Percentiles rank a stretch among this genome's conserved stretches.
Conservation (phyloP, 2,797 vertebrate genomes). For the Pangasius krempfi region DNA sequence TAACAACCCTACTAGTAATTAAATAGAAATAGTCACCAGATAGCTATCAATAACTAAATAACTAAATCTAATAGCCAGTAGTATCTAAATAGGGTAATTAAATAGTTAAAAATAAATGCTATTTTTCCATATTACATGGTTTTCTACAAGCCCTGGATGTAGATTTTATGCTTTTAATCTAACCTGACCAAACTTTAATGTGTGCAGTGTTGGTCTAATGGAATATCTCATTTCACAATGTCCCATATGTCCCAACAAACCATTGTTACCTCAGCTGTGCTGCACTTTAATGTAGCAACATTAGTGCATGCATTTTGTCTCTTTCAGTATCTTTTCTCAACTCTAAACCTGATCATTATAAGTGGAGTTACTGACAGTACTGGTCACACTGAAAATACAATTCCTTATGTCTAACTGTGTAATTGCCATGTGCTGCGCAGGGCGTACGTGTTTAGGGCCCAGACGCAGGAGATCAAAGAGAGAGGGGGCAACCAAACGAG, state of each 20-base stretch:
- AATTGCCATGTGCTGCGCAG: conserved; percentile 63
- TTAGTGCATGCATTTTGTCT: neutral
- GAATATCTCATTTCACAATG: neutral
- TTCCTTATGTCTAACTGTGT: neutral
- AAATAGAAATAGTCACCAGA: too few relatives aligned
- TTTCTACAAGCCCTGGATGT: too few relatives aligned
- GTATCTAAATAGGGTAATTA: too few relatives aligned
- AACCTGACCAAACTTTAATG: neutral
- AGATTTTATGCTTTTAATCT: neutral
- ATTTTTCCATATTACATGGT: too few relatives aligned
- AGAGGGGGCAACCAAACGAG: conserved; percentile 89
- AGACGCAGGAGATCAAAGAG: conserved; percentile 89
- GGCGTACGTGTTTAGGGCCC: conserved; percentile 85
- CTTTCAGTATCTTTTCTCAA: neutral
- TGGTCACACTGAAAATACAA: neutral
- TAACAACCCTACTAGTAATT: too few relatives aligned
- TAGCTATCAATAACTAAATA: too few relatives aligned
- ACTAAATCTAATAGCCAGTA: too few relatives aligned
- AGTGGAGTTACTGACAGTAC: neutral
- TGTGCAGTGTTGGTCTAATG: neutral
- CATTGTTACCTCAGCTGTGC: neutral
- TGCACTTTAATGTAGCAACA: neutral
- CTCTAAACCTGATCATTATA: neutral
- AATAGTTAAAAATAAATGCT: too few relatives aligned
- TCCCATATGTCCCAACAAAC: neutral